These are phyloP conservation scores for Oryctes rhinoceros DNA, from an alignment of 1,140 invertebrate genomes.

Conservation along the genomic window DNA sequence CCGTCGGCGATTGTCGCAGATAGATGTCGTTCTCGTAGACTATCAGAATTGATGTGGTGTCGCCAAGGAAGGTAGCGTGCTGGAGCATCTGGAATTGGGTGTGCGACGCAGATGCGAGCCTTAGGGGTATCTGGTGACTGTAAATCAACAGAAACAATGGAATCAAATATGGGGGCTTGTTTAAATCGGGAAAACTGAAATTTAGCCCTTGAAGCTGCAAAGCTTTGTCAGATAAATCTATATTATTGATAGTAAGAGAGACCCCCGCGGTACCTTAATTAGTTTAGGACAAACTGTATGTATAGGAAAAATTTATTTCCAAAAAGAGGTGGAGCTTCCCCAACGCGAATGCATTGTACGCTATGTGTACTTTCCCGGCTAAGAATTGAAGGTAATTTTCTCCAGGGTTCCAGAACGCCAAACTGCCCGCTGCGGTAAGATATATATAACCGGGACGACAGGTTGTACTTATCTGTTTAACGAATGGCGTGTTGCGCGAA, in stretches of 20 bases:
- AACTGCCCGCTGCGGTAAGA: background rate
- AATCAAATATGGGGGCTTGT: too few relatives aligned
- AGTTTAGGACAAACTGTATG: too few relatives aligned
- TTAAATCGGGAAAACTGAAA: background rate
- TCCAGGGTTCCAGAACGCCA: conserved; percentile 20
- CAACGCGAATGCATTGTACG: too few relatives aligned
- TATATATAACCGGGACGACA: conserved; percentile 27
- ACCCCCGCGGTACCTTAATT: too few relatives aligned
- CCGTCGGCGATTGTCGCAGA: conserved; percentile 74
- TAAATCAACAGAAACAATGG: conserved; percentile 43
- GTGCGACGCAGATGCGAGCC: conserved; percentile 70
- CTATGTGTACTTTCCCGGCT: conserved; percentile 18
- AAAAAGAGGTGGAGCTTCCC: background rate
- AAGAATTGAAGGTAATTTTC: conserved; percentile 46
- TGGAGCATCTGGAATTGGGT: conserved; percentile 77
- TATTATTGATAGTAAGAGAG: too few relatives aligned
- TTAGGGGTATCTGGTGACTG: conserved; percentile 83
- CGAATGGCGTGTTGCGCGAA: conserved; percentile 17
- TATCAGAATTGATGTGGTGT: conserved; percentile 74
- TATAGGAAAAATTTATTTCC: background rate
- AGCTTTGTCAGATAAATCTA: too few relatives aligned
- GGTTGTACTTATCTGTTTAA: conserved; percentile 38
- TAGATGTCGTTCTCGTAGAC: conserved; percentile 89
- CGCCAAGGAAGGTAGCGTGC: conserved; percentile 80
- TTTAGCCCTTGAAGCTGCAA: background rate